Evolutionary conservation across 1,140 invertebrate species (phyloP), one percentile per base, ranked within the genome.

Genomic region (Solen grandis): DNA sequence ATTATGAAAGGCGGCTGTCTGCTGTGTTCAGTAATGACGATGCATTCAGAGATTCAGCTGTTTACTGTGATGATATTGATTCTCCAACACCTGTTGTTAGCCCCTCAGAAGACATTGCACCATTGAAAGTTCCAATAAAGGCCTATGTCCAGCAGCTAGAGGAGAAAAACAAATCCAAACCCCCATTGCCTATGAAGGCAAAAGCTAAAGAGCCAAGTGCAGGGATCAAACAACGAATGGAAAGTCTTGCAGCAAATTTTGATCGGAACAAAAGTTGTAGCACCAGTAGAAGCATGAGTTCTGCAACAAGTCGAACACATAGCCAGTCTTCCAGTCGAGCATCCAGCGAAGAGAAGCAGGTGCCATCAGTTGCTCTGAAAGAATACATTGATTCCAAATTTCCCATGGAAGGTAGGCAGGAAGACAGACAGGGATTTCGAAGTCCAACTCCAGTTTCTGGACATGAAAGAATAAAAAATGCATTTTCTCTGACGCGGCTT

Each of bases 1-100:
- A 70, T 50, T 79, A 79, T 70, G 77, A 79, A 50, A 36, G 68
- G 31, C 35, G 77, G 29, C 33, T 79, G 54, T 79, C 77, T 5
- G 66, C 29, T 29, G 77, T 60, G 16, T 59, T 79, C 19, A 63
- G 33, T 62, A 63, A 59, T 63, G 77, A 62, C 3, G 74, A 79
- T 10, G 65, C 59, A 50, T 79, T 79, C 63, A 68, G 77, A 22
- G 77, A 79, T 52, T 79, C 77, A 16, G 77, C 77, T 27, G 66
- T 79, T 2, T 79, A 79, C 36, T 79, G 77, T 36, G 77, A 79
- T 72, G 59, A 70, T 36, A 57, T 50, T 22, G 66, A 70, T 50
- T 31, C 59, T 16, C 55, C 54, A 35, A 38, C 57, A 1, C 27
- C n/a, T 50, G n/a, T 38, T n/a, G 35, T 5, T 25, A 46, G 63